phyloP scores from a whole-genome alignment of 2,797 vertebrate species.

The Cyclura pinguis region DNA sequence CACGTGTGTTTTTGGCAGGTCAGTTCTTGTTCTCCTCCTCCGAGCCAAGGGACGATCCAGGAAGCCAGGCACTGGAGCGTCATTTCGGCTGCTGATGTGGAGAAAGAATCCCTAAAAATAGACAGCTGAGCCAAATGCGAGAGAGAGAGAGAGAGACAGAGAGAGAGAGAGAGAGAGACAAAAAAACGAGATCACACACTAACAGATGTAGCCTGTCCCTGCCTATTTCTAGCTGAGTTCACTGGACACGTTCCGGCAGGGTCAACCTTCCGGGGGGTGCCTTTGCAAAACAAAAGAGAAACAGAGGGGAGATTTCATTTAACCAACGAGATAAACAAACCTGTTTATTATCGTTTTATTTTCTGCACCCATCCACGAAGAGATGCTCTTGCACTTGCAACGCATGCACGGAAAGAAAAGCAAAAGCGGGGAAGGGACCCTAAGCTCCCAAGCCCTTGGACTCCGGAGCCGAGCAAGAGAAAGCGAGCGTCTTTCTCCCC shows the following conservation, averaged over 20 bases:
- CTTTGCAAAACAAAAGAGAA: too few relatives aligned
- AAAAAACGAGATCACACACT: background rate
- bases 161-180: background rate
- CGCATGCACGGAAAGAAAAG: too few relatives aligned
- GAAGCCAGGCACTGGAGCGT: background rate
- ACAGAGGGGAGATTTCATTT: too few relatives aligned
- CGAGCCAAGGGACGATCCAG: background rate
- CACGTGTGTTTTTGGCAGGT: too few relatives aligned
- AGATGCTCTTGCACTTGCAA: too few relatives aligned
- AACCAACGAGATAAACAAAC: too few relatives aligned
- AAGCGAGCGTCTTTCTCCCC: background rate
- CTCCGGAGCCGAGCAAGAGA: too few relatives aligned
- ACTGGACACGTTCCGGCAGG: too few relatives aligned
- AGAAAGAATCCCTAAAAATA: constrained; percentile 5
- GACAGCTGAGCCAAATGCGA: background rate
- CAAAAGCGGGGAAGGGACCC: background rate
- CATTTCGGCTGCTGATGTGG: background rate
- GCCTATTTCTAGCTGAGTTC: background rate
- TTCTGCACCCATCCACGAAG: too few relatives aligned
- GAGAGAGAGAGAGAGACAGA: background rate
- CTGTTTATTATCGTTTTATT: too few relatives aligned
- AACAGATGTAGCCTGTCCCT: background rate
- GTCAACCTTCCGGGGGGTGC: too few relatives aligned
- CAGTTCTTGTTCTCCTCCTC: background rate
- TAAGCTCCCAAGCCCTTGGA: background rate